Conservation (phyloP, 2,888 invertebrate species). For the Xanthia icteritia region DNA sequence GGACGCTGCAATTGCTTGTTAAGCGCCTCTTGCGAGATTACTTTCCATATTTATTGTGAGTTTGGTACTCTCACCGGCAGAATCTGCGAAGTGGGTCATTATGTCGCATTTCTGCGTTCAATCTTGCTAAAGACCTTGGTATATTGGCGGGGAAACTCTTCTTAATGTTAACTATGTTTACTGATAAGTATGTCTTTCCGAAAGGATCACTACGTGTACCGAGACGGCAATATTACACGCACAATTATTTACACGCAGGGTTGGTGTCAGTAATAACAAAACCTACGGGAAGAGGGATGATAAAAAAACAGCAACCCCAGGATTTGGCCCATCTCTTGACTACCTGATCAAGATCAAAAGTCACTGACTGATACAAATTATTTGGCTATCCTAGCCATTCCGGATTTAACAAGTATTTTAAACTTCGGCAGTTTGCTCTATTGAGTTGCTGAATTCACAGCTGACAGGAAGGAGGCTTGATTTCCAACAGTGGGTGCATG, state of each 20-base stretch:
- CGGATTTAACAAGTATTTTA: too few relatives aligned
- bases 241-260: too few relatives aligned
- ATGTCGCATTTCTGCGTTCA: slow-evolving; percentile 75
- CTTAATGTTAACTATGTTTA: not conserved
- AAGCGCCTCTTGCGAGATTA: slow-evolving; percentile 77
- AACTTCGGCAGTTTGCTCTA: too few relatives aligned
- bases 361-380: too few relatives aligned
- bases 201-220: not conserved
- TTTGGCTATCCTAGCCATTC: too few relatives aligned
- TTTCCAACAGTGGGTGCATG: not conserved
- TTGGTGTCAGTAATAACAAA: too few relatives aligned
- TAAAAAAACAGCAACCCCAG: too few relatives aligned
- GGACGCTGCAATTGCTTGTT: slow-evolving; percentile 73
- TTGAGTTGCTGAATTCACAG: not conserved
- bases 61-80: slow-evolving; percentile 82
- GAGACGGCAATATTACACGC: too few relatives aligned
- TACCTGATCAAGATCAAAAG: too few relatives aligned
- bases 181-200: not conserved
- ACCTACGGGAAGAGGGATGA: too few relatives aligned
- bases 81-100: slow-evolving; percentile 78
- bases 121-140: slow-evolving; percentile 67
- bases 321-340: too few relatives aligned
- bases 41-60: slow-evolving; percentile 85
- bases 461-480: not conserved
- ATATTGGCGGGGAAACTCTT: not conserved